These are phyloP conservation scores for Stichopus chloronotus DNA, from an alignment of 35 echinoderm and acorn worm genomes.

Conservation along the genomic window DNA sequence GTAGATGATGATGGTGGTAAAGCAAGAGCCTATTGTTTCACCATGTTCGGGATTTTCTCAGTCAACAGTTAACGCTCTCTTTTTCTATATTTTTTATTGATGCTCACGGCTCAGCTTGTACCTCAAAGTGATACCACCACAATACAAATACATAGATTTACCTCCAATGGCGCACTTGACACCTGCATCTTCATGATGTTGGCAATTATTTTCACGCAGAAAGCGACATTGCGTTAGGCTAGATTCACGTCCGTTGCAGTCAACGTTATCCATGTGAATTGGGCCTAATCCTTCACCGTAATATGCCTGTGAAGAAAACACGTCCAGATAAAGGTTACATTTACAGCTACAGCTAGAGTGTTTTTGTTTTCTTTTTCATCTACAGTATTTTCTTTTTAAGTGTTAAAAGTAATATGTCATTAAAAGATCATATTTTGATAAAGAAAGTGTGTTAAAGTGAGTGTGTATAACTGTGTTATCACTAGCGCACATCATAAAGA, in stretches of 20 bases:
- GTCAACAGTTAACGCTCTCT: too few species aligned
- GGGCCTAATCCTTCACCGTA: conserved; percentile 27
- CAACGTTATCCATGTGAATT: conserved; percentile 24
- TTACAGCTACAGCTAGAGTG: background rate
- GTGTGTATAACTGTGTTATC: too few species aligned
- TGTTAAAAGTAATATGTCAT: background rate
- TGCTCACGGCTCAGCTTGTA: background rate
- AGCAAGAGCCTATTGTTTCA: background rate
- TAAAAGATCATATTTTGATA: too few species aligned
- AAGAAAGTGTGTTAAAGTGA: too few species aligned
- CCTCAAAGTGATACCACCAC: background rate
- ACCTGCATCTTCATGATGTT: conserved; percentile 59
- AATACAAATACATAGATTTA: background rate
- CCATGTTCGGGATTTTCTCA: background rate
- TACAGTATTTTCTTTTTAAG: background rate
- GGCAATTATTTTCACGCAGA: conserved; percentile 35
- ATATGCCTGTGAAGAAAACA: conserved; percentile 4
- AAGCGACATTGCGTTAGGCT: background rate
- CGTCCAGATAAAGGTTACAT: background rate
- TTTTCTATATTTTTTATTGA: too few species aligned
- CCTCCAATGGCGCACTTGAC: conserved; percentile 36
- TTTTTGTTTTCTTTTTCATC: background rate
- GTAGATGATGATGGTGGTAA: background rate
- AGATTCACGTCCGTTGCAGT: conserved; percentile 14
- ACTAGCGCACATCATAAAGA: too few species aligned